Conservation (phyloP, 2,797 vertebrate genomes). For the Phrynocephalus guinanensis region DNA sequence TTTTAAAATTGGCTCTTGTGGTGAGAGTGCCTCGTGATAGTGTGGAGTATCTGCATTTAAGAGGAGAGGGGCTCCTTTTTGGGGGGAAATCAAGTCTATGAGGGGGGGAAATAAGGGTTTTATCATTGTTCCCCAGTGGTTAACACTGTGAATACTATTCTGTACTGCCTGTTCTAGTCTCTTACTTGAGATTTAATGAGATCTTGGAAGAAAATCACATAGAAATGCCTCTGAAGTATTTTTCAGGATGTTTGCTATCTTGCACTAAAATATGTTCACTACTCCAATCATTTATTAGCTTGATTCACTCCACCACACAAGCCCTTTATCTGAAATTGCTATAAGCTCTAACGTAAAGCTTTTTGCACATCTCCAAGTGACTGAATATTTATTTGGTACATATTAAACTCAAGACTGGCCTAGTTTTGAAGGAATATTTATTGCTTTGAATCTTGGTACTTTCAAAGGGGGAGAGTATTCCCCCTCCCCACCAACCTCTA, state of each 20-base stretch:
- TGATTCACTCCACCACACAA: constrained; percentile 83
- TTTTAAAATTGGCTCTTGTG: constrained; percentile 27
- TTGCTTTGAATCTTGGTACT: constrained; percentile 69
- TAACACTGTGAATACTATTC: constrained; percentile 66
- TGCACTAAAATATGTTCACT: constrained; percentile 70
- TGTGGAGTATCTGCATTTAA: background rate
- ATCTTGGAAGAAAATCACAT: constrained; percentile 58
- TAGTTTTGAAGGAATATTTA: constrained; percentile 74
- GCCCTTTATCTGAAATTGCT: constrained; percentile 85
- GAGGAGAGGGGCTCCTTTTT: background rate
- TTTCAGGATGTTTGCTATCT: constrained; percentile 78
- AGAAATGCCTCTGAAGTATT: constrained; percentile 70
- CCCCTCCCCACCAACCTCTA: background rate
- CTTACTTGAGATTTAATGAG: constrained; percentile 62
- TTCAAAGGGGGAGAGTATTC: constrained; percentile 63
- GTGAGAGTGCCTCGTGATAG: constrained; percentile 17
- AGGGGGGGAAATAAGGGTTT: constrained; percentile 60
- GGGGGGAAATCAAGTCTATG: constrained; percentile 63
- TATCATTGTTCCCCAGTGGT: constrained; percentile 63
- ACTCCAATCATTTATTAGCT: constrained; percentile 82
- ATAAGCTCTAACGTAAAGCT: constrained; percentile 77
- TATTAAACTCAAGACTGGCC: constrained; percentile 71
- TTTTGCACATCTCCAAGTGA: constrained; percentile 81
- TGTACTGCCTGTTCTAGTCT: constrained; percentile 33
- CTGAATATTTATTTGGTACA: constrained; percentile 83